A percentile compares a stretch with the other conserved stretches of the same genome.
These are phyloP conservation scores for Venustaconcha ellipsiformis DNA, from an alignment of 1,140 invertebrate species.

Conservation along the genomic window DNA sequence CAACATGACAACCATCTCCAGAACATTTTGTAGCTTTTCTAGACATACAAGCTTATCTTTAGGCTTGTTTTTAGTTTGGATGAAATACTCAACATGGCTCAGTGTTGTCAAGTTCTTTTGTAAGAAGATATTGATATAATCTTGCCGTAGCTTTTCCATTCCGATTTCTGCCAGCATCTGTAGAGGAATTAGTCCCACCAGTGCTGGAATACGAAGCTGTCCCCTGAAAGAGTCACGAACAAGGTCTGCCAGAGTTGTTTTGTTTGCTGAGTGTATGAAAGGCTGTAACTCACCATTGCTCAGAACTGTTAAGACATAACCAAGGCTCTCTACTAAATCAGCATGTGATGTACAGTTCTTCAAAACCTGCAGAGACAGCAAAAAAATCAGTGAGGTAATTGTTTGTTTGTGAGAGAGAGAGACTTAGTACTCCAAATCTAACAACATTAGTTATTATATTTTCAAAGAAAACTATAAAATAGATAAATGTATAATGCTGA, in stretches of 20 bases:
- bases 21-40: slow-evolving; percentile 46
- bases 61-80: slow-evolving; percentile 24
- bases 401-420: too few species aligned
- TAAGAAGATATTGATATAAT: slow-evolving; percentile 49
- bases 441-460: too few species aligned
- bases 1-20: slow-evolving; percentile 53
- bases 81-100: slow-evolving; percentile 36
- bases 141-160: slow-evolving; percentile 49
- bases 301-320: slow-evolving; percentile 45
- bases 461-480: too few species aligned
- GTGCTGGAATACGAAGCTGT: slow-evolving; percentile 38
- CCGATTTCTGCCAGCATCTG: slow-evolving; percentile 57
- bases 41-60: slow-evolving; percentile 35
- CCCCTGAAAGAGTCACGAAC: slow-evolving; percentile 49
- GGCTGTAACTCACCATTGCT: slow-evolving; percentile 51
- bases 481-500: too few species aligned
- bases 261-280: slow-evolving; percentile 50
- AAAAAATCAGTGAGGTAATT: too few species aligned
- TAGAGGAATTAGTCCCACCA: slow-evolving; percentile 44
- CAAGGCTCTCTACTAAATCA: slow-evolving; percentile 43
- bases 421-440: too few species aligned
- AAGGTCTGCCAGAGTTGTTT: slow-evolving; percentile 50
- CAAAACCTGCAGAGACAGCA: slow-evolving; percentile 31
- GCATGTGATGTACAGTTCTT: slow-evolving; percentile 42
- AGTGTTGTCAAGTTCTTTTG: slow-evolving; percentile 41